Evolutionary conservation across 2,113 vertebrate genomes (phyloP), one percentile per base, ranked within the genome.

Genomic region (Suncus etruscus): DNA sequence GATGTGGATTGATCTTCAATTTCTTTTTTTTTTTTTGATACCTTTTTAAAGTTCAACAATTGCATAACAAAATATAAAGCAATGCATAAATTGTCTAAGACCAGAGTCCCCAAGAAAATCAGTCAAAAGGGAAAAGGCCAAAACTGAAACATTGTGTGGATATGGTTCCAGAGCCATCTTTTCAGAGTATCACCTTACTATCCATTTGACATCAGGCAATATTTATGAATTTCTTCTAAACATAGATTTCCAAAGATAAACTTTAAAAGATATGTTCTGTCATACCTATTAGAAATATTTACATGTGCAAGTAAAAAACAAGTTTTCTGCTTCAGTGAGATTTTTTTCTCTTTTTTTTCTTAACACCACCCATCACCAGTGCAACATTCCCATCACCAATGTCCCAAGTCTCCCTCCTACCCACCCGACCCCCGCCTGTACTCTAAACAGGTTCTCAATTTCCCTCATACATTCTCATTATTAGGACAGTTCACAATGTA

Each of bases 31-130:
- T n/a, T n/a, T n/a, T n/a, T n/a, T n/a, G 4, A 45, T 54, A 16
- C 20, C 87, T 94, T 72, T 10, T 11, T 29, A 51, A 77, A 39
- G 8, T 54, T 32, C 50, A 92, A 54, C 16, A 31, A 16, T 86
- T 86, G 4, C 63, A 69, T 92, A 95, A 91, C 29, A 90, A 87
- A 91, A 82, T 31, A 86, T 86, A 91, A 93, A 66, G 15, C 27
- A 80, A 90, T 48, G 45, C 63, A 47, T 31, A 93, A 86, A 65
- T 69, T 81, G n/a, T 73, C 73, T 24, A 88, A 91, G 29, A 93
- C 27, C 22, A 74, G 27, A 73, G 27, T 77, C 29, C 4, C 6
- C 11, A 83, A 4, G 68, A 63, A 84, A 80, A 5, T 48, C 27
- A 22, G 20, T 81, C 61, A 66, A 75, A 91, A 90, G n/a, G 82